Evolutionary conservation across 1,140 invertebrate genomes (phyloP).

Genomic region (Neotoxoptera formosana): DNA sequence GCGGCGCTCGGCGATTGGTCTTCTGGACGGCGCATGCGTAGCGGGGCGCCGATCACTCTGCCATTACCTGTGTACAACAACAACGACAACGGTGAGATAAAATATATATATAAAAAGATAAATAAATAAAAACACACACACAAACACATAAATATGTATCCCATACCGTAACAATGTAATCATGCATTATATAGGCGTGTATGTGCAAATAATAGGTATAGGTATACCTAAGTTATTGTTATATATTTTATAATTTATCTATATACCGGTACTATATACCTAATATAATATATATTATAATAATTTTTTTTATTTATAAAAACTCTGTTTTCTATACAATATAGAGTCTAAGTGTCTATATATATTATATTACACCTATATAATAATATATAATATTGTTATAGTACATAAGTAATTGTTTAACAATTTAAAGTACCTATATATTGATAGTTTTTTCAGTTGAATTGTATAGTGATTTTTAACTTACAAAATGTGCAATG

Average conservation of each 20-base stretch:
- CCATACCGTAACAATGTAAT: background rate
- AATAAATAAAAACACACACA: background rate
- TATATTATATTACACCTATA: no score
- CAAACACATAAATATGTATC: background rate
- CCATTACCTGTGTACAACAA: conserved; percentile 51
- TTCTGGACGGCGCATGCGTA: conserved; percentile 58
- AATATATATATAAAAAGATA: background rate
- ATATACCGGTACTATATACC: background rate
- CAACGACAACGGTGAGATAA: background rate
- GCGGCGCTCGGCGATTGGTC: conserved; percentile 57
- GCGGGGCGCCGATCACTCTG: conserved; percentile 57
- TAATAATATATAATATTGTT: no score
- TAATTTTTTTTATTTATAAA: background rate
- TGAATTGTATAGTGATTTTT: background rate
- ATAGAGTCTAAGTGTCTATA: background rate
- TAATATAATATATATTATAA: no score
- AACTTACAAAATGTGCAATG: background rate
- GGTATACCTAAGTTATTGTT: background rate
- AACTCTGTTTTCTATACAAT: background rate
- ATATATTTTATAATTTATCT: background rate
- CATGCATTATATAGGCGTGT: background rate
- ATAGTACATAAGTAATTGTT: background rate
- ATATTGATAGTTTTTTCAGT: background rate
- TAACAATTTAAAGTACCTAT: background rate
- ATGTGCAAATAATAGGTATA: background rate